phyloP scores from a whole-genome alignment of 2,888 invertebrate genomes.

The Leucozona laternaria region DNA sequence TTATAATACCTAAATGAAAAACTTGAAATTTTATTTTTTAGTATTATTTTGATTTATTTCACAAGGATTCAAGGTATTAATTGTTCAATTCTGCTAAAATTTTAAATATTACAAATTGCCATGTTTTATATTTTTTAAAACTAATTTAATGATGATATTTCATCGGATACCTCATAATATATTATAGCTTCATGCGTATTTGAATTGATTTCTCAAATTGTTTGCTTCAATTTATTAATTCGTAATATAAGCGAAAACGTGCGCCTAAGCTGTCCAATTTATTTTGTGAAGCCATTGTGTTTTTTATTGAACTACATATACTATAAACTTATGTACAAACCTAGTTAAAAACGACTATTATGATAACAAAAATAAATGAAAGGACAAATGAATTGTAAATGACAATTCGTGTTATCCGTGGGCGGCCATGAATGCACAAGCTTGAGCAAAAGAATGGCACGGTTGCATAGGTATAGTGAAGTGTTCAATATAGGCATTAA shows the following conservation, averaged over 20 bases:
- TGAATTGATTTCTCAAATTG: neutral
- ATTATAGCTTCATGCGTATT: too few relatives aligned
- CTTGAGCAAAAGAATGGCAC: conserved; percentile 7
- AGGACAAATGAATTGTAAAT: conserved; percentile 32
- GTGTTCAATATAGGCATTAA: conserved; percentile 13
- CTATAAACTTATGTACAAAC: neutral
- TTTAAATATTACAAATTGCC: too few relatives aligned
- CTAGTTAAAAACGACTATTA: neutral
- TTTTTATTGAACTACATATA: neutral
- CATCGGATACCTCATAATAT: too few relatives aligned
- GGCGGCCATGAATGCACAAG: conserved; percentile 48
- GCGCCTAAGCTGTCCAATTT: neutral
- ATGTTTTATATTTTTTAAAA: too few relatives aligned
- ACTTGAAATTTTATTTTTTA: too few relatives aligned
- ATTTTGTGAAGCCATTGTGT: neutral
- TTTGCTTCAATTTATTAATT: neutral
- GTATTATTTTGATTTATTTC: too few relatives aligned
- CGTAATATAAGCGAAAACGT: neutral
- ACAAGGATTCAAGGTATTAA: too few relatives aligned
- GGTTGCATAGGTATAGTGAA: neutral
- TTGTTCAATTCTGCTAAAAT: too few relatives aligned
- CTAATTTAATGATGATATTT: too few relatives aligned
- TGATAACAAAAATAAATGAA: conserved; percentile 37
- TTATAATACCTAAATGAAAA: too few relatives aligned
- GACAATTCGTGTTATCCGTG: conserved; percentile 64